Evolutionary conservation across 2,888 invertebrate genomes (phyloP), one percentile per base, ranked within the genome.

Genomic region (Pristionchus mayeri): DNA sequence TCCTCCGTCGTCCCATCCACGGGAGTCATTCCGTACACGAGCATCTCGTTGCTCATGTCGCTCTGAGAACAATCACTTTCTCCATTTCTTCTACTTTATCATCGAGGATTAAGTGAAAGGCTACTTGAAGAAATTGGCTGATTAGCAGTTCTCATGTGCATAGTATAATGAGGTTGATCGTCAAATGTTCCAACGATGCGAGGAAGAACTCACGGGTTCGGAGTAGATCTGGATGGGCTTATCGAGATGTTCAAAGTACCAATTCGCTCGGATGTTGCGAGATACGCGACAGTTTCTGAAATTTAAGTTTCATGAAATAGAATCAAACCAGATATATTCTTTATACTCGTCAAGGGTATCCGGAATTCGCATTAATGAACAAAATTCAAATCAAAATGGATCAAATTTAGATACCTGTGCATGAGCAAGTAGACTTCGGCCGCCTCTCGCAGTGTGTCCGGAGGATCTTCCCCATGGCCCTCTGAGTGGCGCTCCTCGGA

Each of bases 231-330:
- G 13, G 13, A 90, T 84, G 4, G 85, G 9, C 27, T 87, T 87
- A 30, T 86, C 86, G 34, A 91, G 85, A 78, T 91, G 95, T 88
- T 95, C 95, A 85, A 96, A 94, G 91, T 95, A 95, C 96, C 96
- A 96, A 90, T 95, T 95, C 30, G 96, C 95, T 89, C 96, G 94
- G 27, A 95, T 94, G 92, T 95, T 95, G 88, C 96, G 94, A 7
- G 96, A 96, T 85, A 96, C 95, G 37, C 95, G 95, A 91, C 95
- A 95, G 89, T 87, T 86, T 85, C 87, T 86, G 85, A 71, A 84
- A 54, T 95, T 44, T 16, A 27, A 3, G 34, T 7, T 27, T 24
- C 27, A 3, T 54, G 13, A 18, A 11, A n/a, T n/a, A 6, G 44
- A 44, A 34, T 63, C 18, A 63, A 34, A 13, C 3, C n/a, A n/a